Evolutionary conservation across 2,888 invertebrate species (phyloP).

Genomic region (Uropetala carovei): DNA sequence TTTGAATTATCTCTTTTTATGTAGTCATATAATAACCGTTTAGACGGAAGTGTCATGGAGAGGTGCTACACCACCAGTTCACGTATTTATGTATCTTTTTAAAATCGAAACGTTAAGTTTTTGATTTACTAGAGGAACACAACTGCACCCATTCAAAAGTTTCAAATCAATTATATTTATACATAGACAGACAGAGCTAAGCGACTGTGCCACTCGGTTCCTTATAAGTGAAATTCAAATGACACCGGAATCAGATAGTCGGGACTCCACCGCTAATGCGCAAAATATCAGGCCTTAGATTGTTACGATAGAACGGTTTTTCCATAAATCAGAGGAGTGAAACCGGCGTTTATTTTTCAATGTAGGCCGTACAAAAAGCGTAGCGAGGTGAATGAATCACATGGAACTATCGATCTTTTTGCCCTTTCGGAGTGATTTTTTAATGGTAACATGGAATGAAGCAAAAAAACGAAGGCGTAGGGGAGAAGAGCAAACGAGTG

Average conservation of each 20-base stretch:
- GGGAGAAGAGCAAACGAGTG: background rate
- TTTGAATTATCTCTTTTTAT: too few species aligned
- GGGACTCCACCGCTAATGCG: background rate
- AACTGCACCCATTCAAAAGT: too few species aligned
- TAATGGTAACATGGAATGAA: background rate
- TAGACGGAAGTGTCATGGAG: too few species aligned
- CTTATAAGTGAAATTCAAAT: background rate
- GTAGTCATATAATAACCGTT: too few species aligned
- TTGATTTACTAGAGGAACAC: too few species aligned
- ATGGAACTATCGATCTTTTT: background rate
- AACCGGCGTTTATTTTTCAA: background rate
- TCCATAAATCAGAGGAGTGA: conserved; percentile 4
- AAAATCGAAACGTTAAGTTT: too few species aligned
- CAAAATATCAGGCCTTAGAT: background rate
- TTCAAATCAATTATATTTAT: too few species aligned
- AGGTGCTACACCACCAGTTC: too few species aligned
- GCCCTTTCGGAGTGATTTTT: background rate
- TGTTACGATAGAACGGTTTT: background rate
- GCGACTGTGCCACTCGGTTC: too few species aligned
- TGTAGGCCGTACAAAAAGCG: background rate
- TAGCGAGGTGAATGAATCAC: background rate
- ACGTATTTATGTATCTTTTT: too few species aligned
- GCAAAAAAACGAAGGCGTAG: background rate
- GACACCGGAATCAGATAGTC: background rate
- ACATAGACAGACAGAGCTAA: too few species aligned